Conservation (phyloP, 2,888 invertebrate genomes). For the Lampropteryx suffumata region DNA sequence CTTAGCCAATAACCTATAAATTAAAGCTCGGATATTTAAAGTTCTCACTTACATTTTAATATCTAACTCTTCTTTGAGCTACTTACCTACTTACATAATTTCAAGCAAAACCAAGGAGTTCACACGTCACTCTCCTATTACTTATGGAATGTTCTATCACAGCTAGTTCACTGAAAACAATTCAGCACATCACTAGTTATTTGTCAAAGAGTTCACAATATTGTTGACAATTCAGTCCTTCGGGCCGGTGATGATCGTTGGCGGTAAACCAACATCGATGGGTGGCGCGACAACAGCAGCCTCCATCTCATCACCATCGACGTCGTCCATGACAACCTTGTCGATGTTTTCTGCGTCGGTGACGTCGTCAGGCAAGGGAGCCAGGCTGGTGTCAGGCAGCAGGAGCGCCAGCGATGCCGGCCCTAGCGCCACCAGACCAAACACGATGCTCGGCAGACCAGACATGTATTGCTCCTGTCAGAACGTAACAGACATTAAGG, state of each 20-base stretch:
- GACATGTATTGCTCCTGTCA: slow-evolving; percentile 61
- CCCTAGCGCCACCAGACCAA: slow-evolving; percentile 62
- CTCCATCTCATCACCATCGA: not conserved
- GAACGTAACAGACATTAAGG: slow-evolving; percentile 13
- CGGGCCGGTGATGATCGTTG: too few relatives aligned
- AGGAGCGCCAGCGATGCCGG: slow-evolving; percentile 61
- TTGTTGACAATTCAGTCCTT: too few relatives aligned
- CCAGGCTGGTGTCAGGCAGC: slow-evolving; percentile 65
- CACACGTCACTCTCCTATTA: too few relatives aligned
- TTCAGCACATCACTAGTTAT: too few relatives aligned
- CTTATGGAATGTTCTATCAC: not conserved
- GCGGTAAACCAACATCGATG: not conserved
- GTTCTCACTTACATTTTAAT: too few relatives aligned
- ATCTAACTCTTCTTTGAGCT: too few relatives aligned
- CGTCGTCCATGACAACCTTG: slow-evolving; percentile 12
- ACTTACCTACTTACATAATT: too few relatives aligned
- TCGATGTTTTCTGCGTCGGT: slow-evolving; percentile 61
- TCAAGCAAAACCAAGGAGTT: too few relatives aligned
- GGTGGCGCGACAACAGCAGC: not conserved
- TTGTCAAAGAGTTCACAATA: too few relatives aligned
- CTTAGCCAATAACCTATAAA: too few relatives aligned
- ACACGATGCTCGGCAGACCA: slow-evolving; percentile 64
- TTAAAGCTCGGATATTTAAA: too few relatives aligned
- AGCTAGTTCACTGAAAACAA: not conserved
- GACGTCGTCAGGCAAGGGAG: slow-evolving; percentile 60